Evolutionary conservation across 2,797 vertebrate species (phyloP), one percentile per base, ranked within the genome.

Genomic region (Protosalanx chinensis): DNA sequence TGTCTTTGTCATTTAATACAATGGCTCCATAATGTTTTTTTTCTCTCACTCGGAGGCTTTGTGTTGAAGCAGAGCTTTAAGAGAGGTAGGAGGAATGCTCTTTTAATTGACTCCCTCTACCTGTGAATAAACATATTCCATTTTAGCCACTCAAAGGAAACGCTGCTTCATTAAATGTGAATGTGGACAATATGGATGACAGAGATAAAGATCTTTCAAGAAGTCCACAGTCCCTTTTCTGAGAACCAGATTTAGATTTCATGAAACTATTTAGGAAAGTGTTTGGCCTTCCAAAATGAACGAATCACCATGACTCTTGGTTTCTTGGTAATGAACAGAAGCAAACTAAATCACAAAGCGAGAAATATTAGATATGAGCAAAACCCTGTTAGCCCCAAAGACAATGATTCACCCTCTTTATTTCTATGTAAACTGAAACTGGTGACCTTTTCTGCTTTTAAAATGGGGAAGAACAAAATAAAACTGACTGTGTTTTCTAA

Each of bases 371-470:
- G 18, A 56, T 16, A n/a, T 16, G 60, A 13, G 4, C 2, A 62
- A 29, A 62, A 16, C 30, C 30, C 16, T 30, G 16, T 29, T 16
- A 27, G 5, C 23, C 13, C 13, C 12, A 51, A 51, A 46, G 41
- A 46, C 41, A 13, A 67, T 18, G 62, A 65, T 37, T 72, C 13
- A 60, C 30, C 20, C 2, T 51, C 35, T 71, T 79, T 75, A 29
- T 60, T 18, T 72, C 71, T 49, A 53, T 12, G 0, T 61, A 53
- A 71, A 16, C 7, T 18, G 29, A 72, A 75, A 73, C 41, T 66
- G 64, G 73, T 33, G 41, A 64, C 37, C 76, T 77, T 49, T 30
- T 12, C 4, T 57, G 33, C 68, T 64, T 67, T 20, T 15, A 58
- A 67, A 62, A 58, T 32, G 49, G 62, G 2, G 57, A 18, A 16